These are phyloP conservation scores for Caenorhabditis latens DNA, from an alignment of 1,140 invertebrate genomes.

Conservation along the genomic window DNA sequence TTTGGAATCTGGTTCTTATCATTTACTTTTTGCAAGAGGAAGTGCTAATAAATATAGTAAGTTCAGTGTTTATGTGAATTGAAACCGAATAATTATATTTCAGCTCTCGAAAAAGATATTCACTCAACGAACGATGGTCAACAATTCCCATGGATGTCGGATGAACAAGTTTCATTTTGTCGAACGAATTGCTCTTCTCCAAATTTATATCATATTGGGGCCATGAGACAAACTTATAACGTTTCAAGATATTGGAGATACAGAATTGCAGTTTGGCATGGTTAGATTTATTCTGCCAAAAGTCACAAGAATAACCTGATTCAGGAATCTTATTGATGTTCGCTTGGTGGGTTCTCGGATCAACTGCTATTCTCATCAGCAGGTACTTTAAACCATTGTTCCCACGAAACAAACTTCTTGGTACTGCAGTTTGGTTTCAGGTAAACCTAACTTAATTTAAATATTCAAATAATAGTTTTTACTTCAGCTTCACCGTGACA, in stretches of 20 bases:
- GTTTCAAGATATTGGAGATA: slow-evolving; percentile 63
- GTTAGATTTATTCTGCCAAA: slow-evolving; percentile 1
- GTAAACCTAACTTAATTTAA: not conserved
- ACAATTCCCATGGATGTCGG: slow-evolving; percentile 63
- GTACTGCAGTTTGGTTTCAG: slow-evolving; percentile 65
- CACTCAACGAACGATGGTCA: slow-evolving; percentile 62
- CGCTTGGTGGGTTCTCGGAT: slow-evolving; percentile 65
- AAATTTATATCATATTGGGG: slow-evolving; percentile 28
- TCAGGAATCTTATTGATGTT: slow-evolving; percentile 61
- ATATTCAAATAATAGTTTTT: not conserved
- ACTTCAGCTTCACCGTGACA: slow-evolving; percentile 58
- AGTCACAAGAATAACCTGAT: not conserved
- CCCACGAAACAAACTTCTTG: slow-evolving; percentile 58
- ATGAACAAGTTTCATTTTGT: slow-evolving; percentile 62
- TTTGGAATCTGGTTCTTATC: slow-evolving; percentile 55
- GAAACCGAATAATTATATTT: not conserved
- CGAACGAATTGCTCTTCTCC: slow-evolving; percentile 58
- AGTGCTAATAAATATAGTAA: slow-evolving; percentile 62
- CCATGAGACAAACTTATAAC: slow-evolving; percentile 58
- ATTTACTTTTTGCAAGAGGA: slow-evolving; percentile 62
- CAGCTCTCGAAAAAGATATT: slow-evolving; percentile 65
- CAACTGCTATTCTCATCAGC: slow-evolving; percentile 61
- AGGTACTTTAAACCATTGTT: slow-evolving; percentile 65
- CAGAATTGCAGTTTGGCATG: slow-evolving; percentile 63
- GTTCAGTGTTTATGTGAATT: not conserved